phyloP scores from a whole-genome alignment of 2,113 vertebrate genomes.

The Psittacara wagleri region DNA sequence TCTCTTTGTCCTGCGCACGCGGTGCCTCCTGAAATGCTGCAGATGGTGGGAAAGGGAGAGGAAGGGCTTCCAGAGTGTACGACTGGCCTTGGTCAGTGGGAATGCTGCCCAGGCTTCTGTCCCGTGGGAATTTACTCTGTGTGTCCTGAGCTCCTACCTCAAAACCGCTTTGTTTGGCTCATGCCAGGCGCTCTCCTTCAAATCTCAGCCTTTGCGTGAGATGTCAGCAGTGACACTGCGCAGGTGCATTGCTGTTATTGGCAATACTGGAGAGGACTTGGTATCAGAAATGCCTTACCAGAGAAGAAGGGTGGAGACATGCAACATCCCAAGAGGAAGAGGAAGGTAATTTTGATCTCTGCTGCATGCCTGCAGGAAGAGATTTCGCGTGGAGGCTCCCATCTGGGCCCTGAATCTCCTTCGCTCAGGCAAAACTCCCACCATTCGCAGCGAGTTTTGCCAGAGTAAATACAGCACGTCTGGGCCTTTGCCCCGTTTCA shows the following conservation, averaged over 20 bases:
- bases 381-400: background rate
- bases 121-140: background rate
- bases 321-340: background rate
- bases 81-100: background rate
- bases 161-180: background rate
- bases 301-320: background rate
- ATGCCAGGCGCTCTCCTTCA: background rate
- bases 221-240: background rate
- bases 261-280: fast-evolving
- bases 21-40: background rate
- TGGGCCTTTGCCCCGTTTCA: background rate
- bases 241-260: background rate
- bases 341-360: background rate
- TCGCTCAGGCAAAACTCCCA: background rate
- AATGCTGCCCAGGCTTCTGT: slow-evolving; percentile 10
- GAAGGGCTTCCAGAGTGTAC: background rate
- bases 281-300: background rate
- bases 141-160: background rate
- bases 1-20: background rate
- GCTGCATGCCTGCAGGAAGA: background rate
- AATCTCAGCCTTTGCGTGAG: background rate
- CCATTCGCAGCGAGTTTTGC: fast-evolving
- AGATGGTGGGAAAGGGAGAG: background rate
- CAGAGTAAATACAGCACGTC: background rate
- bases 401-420: background rate